phyloP scores from a whole-genome alignment of 2,888 invertebrate species.

The Ceratothoa steindachneri region DNA sequence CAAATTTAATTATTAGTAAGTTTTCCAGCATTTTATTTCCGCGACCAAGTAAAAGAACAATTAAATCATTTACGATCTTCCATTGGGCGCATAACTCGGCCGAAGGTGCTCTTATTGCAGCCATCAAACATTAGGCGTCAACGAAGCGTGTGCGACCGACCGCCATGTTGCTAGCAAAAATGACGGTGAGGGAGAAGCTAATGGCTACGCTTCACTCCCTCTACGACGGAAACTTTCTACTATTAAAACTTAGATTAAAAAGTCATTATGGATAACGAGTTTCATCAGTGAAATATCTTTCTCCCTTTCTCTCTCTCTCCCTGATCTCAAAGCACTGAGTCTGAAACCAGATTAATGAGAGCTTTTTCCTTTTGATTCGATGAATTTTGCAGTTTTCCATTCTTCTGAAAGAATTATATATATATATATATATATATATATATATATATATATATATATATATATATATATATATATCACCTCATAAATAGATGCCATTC shows the following conservation, averaged over 20 bases:
- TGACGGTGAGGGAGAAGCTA: not conserved
- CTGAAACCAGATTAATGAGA: not conserved
- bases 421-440: not conserved
- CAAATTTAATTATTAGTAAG: not conserved
- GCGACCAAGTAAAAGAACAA: not conserved
- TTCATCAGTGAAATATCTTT: not conserved
- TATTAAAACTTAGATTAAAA: constrained; percentile 13
- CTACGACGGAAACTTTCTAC: constrained; percentile 12
- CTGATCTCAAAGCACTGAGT: not conserved
- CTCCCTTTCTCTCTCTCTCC: not conserved
- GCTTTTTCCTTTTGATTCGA: not conserved
- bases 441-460: too few relatives aligned
- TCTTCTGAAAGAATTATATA: not conserved
- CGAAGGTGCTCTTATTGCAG: not conserved
- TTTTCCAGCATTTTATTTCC: not conserved
- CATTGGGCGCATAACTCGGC: not conserved
- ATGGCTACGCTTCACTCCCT: constrained; percentile 13
- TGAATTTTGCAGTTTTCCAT: not conserved
- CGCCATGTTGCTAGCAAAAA: not conserved
- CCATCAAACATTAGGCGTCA: not conserved
- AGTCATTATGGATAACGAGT: constrained; percentile 10
- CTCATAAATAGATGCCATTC: too few relatives aligned
- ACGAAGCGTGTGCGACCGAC: not conserved
- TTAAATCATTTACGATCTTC: not conserved
- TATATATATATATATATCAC: too few relatives aligned